A percentile compares a stretch with the other conserved stretches of the same genome.
These are phyloP conservation scores for Syngnathus scovelli DNA, from an alignment of 2,113 vertebrate species.

Conservation along the genomic window DNA sequence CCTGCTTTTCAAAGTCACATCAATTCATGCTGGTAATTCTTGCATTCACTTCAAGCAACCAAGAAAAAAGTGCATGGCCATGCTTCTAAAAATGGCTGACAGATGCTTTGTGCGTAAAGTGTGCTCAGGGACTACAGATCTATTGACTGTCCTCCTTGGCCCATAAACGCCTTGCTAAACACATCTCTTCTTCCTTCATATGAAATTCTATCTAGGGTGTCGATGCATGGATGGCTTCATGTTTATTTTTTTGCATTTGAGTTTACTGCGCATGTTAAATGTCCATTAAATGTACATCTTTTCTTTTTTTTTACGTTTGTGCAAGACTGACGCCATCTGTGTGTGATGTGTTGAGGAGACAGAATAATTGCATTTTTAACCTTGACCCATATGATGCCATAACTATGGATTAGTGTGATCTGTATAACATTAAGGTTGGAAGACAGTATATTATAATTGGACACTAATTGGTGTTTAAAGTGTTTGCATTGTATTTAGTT, in stretches of 20 bases:
- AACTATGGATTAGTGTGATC: slow-evolving; percentile 16
- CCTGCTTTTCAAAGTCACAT: slow-evolving; percentile 28
- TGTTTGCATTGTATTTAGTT: too few relatives aligned
- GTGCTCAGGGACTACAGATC: slow-evolving; percentile 24
- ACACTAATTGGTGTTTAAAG: too few relatives aligned
- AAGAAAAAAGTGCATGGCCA: slow-evolving; percentile 24
- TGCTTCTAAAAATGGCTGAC: slow-evolving; percentile 36
- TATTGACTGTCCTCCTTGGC: slow-evolving; percentile 36
- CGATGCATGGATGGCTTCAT: slow-evolving; percentile 29
- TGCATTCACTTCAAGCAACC: slow-evolving; percentile 19
- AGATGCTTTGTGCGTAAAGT: slow-evolving; percentile 16
- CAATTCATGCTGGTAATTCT: slow-evolving; percentile 19
- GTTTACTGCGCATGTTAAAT: neutral
- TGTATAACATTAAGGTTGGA: neutral
- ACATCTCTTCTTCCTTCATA: slow-evolving; percentile 37
- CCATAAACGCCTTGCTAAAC: slow-evolving; percentile 47
- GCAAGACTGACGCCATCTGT: neutral
- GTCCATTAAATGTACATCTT: neutral
- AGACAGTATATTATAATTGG: slow-evolving; percentile 2
- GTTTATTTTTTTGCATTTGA: neutral
- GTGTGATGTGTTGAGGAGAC: slow-evolving; percentile 38
- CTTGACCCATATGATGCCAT: slow-evolving; percentile 19
- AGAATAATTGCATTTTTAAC: slow-evolving; percentile 36
- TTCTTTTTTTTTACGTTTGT: neutral
- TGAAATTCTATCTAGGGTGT: slow-evolving; percentile 32